These are phyloP conservation scores for Carduelis carduelis DNA, from an alignment of 2,797 vertebrate genomes.

Conservation along the genomic window DNA sequence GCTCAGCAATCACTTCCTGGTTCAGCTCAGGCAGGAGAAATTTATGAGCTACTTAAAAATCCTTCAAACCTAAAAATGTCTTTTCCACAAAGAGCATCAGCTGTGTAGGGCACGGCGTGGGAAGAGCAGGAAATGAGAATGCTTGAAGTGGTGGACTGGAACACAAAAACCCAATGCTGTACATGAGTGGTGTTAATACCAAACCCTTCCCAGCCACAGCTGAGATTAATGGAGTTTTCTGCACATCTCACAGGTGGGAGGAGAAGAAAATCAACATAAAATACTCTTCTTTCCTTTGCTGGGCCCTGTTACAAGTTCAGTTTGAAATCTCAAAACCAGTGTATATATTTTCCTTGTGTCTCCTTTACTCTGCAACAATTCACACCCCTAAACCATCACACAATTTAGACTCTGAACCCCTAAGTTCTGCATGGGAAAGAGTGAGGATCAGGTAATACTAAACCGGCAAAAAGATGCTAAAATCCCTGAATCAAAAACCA, in stretches of 20 bases:
- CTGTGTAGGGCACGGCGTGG: background rate
- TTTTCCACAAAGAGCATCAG: conserved; percentile 24
- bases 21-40: conserved; percentile 71
- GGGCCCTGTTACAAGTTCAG: background rate
- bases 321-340: background rate
- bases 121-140: conserved; percentile 34
- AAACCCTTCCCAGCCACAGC: background rate
- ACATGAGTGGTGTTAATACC: background rate
- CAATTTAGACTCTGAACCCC: background rate
- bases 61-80: conserved; percentile 34
- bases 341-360: background rate
- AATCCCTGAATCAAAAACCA: conserved; percentile 28
- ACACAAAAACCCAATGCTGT: background rate
- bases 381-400: background rate
- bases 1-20: conserved; percentile 68
- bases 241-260: background rate
- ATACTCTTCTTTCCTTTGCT: background rate
- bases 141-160: background rate
- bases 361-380: background rate
- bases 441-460: background rate
- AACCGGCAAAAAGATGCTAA: background rate
- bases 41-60: conserved; percentile 70
- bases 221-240: background rate
- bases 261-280: background rate
- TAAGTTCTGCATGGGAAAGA: background rate